Percentiles rank a stretch among this genome's conserved stretches.
Evolutionary conservation across 2,797 vertebrate species (phyloP).

Genomic region (Apodemus agrarius): DNA sequence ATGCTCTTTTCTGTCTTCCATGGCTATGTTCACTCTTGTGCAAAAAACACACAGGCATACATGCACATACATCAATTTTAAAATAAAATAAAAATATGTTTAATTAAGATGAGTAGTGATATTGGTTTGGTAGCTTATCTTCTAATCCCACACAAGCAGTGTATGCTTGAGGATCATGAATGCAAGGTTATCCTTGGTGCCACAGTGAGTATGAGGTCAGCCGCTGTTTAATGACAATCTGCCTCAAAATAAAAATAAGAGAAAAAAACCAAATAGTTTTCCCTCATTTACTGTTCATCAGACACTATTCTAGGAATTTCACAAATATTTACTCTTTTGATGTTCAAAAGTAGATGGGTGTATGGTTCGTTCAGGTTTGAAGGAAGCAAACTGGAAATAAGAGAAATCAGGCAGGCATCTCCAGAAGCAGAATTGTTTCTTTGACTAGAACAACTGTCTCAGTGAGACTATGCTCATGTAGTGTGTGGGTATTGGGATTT

Average conservation of each 20-base stretch:
- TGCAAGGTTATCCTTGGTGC: not conserved
- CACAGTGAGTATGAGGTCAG: not conserved
- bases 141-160: not conserved
- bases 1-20: not conserved
- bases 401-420: not conserved
- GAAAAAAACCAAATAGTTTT: not conserved
- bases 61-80: not conserved
- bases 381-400: not conserved
- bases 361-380: not conserved
- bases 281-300: not conserved
- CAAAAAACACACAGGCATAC: not conserved
- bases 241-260: not conserved
- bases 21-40: not conserved
- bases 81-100: not conserved
- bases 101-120: not conserved
- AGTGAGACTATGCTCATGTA: too few relatives aligned
- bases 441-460: not conserved
- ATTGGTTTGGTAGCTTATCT: not conserved
- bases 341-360: not conserved
- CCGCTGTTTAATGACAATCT: too few relatives aligned
- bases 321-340: not conserved
- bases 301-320: not conserved
- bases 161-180: not conserved
- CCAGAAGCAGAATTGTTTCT: not conserved
- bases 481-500: not conserved